Evolutionary conservation across 2,797 vertebrate species (phyloP).

Genomic region (Rhodeus uyekii): DNA sequence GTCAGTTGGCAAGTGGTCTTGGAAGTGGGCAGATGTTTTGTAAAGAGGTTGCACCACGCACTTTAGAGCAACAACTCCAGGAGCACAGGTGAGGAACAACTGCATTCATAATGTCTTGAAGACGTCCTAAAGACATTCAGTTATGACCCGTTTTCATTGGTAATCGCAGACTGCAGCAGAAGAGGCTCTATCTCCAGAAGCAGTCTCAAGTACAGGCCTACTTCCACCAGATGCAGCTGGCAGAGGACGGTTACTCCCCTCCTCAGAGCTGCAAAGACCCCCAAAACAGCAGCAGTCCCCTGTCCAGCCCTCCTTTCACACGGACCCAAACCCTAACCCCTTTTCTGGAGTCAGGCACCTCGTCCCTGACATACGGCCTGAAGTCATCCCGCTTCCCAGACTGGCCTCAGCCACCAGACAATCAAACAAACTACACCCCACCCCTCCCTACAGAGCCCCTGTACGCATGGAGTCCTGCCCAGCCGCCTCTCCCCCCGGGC

Average conservation of each 20-base stretch:
- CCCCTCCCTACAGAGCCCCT: constrained; percentile 65
- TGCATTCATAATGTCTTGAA: background rate
- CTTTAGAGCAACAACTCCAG: constrained; percentile 96
- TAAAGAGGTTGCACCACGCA: constrained; percentile 87
- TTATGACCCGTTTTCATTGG: background rate
- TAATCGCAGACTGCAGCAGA: constrained; percentile 88
- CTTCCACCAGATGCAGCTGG: constrained; percentile 98
- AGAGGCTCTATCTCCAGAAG: constrained; percentile 94
- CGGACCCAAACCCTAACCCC: constrained; percentile 80
- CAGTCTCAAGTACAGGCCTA: constrained; percentile 93
- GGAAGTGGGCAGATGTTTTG: constrained; percentile 93
- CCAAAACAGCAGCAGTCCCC: constrained; percentile 64
- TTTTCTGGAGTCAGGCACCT: constrained; percentile 81
- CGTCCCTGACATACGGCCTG: constrained; percentile 79
- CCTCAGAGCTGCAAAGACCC: constrained; percentile 73
- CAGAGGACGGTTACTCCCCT: constrained; percentile 80
- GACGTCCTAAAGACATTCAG: background rate
- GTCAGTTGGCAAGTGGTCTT: constrained; percentile 84
- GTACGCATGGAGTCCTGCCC: constrained; percentile 75
- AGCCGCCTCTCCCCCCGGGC: constrained; percentile 47
- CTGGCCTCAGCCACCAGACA: constrained; percentile 12
- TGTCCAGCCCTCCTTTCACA: constrained; percentile 40
- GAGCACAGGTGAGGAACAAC: constrained; percentile 86
- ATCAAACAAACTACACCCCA: constrained; percentile 52
- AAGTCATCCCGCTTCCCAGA: constrained; percentile 79